Evolutionary conservation across 2,113 vertebrate species (phyloP).

Genomic region (Pao palembangensis): DNA sequence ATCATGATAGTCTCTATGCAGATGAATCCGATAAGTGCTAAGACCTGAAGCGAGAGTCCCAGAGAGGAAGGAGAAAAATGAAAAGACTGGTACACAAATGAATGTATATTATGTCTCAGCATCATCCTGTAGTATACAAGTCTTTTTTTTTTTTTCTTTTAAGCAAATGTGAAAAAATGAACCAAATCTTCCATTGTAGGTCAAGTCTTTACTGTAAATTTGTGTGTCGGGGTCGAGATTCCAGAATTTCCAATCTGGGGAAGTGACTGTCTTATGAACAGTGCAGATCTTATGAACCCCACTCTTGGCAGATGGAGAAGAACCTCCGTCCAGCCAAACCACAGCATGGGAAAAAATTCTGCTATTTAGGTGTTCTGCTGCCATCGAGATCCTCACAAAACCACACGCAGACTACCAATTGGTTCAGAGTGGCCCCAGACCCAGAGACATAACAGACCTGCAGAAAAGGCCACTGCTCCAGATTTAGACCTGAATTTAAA

Average conservation of each 20-base stretch:
- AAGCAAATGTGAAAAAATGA: too few relatives aligned
- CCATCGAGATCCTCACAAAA: conserved; percentile 46
- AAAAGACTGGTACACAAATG: not conserved
- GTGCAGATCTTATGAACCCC: conserved; percentile 38
- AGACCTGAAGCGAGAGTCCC: conserved; percentile 67
- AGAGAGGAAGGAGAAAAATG: not conserved
- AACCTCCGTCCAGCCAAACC: conserved; percentile 60
- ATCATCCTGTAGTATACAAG: too few relatives aligned
- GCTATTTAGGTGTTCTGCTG: conserved; percentile 61
- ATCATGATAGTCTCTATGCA: conserved; percentile 97
- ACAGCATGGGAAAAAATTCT: conserved; percentile 61
- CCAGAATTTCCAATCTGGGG: conserved; percentile 32
- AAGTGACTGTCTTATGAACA: conserved; percentile 46
- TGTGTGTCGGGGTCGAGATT: conserved; percentile 14
- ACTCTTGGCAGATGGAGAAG: conserved; percentile 39
- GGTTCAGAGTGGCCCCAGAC: conserved; percentile 28
- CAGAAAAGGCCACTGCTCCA: conserved; percentile 29
- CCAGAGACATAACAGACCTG: conserved; percentile 37
- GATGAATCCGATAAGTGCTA: conserved; percentile 90
- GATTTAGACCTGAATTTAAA: conserved; percentile 20
- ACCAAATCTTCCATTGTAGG: not conserved
- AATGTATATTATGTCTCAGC: not conserved
- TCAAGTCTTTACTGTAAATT: conserved; percentile 4
- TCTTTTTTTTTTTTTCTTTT: too few relatives aligned
- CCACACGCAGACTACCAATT: conserved; percentile 52